Percentiles rank a stretch among this genome's conserved stretches.
Evolutionary conservation across 1,140 invertebrate genomes (phyloP).

Genomic region (Berghia stephanieae): DNA sequence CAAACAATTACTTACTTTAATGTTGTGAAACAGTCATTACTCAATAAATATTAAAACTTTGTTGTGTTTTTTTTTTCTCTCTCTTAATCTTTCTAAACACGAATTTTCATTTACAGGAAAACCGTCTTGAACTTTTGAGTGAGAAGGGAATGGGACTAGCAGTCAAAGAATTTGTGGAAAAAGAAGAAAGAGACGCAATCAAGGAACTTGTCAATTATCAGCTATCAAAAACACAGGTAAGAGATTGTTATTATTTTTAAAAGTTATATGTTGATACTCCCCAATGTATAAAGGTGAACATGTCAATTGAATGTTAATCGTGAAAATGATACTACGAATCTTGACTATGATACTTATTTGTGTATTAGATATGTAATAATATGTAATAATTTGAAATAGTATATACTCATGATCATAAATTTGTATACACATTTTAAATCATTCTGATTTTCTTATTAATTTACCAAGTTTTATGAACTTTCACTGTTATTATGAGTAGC

Average conservation of each 20-base stretch:
- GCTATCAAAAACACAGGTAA: slow-evolving; percentile 66
- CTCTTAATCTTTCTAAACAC: background rate
- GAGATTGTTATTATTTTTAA: background rate
- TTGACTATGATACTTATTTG: background rate
- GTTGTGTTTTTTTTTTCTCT: background rate
- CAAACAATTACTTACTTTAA: no score
- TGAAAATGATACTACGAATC: background rate
- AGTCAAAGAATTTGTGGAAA: slow-evolving; percentile 72
- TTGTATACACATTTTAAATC: no score
- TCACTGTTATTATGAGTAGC: no score
- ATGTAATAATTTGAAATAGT: background rate
- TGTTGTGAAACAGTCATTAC: no score
- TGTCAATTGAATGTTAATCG: background rate
- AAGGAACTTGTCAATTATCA: slow-evolving; percentile 63
- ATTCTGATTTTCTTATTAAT: no score
- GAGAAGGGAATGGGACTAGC: slow-evolving; percentile 73
- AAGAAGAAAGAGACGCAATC: slow-evolving; percentile 71
- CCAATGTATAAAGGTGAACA: background rate
- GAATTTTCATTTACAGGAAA: background rate
- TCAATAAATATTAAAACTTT: no score
- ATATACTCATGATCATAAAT: no score
- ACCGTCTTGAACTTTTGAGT: slow-evolving; percentile 72
- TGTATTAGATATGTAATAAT: background rate
- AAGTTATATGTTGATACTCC: background rate
- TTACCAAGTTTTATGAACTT: no score